phyloP scores from a whole-genome alignment of 2,888 invertebrate species.

The Coremacera marginata region DNA sequence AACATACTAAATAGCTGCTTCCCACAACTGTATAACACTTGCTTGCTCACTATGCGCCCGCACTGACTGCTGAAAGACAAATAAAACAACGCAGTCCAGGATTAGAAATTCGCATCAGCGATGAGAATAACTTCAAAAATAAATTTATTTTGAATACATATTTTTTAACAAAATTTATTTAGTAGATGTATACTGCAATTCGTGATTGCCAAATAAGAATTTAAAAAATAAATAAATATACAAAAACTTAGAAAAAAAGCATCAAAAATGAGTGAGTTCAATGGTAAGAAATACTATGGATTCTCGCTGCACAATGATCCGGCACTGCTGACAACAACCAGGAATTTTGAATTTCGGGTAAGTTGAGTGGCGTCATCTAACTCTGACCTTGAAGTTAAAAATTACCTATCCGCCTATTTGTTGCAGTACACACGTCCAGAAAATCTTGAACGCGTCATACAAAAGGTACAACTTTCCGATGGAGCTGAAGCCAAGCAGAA shows the following conservation, averaged over 20 bases:
- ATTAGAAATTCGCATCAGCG: constrained; percentile 28
- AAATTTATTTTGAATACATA: constrained; percentile 30
- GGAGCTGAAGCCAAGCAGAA: constrained; percentile 38
- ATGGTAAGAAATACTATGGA: constrained; percentile 51
- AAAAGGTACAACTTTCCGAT: constrained; percentile 49
- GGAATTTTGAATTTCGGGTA: constrained; percentile 56
- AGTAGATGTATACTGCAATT: constrained; percentile 37
- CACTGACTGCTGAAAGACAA: not conserved
- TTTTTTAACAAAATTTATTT: constrained; percentile 42
- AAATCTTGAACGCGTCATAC: constrained; percentile 53
- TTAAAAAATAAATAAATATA: constrained; percentile 8
- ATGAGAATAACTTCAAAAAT: constrained; percentile 36
- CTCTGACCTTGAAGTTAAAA: not conserved
- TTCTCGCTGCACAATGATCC: constrained; percentile 52
- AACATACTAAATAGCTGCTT: not conserved
- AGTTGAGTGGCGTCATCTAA: constrained; percentile 4
- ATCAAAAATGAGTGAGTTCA: constrained; percentile 50
- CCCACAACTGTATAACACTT: not conserved
- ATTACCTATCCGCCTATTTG: not conserved
- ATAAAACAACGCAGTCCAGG: constrained; percentile 11
- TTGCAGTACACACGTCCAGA: constrained; percentile 49
- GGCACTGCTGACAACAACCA: constrained; percentile 51
- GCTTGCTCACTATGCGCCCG: not conserved
- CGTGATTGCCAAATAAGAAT: constrained; percentile 24
- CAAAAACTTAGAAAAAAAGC: constrained; percentile 9